A percentile compares a stretch with the other conserved stretches of the same genome.
Evolutionary conservation across 2,797 vertebrate genomes (phyloP).

Genomic region (Rallus crepitans): DNA sequence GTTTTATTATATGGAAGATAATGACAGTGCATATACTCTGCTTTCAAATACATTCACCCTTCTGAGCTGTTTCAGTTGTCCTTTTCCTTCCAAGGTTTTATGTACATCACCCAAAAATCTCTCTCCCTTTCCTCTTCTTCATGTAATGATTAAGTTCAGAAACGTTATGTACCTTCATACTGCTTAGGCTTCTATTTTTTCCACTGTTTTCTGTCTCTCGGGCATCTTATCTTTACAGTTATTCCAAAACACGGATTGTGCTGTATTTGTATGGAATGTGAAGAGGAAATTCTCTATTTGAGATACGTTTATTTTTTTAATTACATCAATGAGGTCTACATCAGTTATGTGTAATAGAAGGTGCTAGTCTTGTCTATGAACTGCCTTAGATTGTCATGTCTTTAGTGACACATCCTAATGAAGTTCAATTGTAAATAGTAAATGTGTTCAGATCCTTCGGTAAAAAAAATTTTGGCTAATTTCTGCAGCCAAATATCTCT

Average conservation of each 20-base stretch:
- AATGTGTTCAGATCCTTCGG: background rate
- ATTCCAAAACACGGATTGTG: background rate
- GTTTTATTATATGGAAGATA: background rate
- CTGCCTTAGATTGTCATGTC: background rate
- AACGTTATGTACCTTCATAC: background rate
- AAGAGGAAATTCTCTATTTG: background rate
- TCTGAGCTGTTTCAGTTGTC: slow-evolving; percentile 27
- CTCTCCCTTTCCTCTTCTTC: background rate
- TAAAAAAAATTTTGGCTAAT: background rate
- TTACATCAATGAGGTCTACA: background rate
- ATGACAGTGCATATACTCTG: background rate
- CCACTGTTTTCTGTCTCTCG: background rate
- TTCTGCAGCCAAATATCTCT: background rate
- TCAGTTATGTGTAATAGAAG: background rate
- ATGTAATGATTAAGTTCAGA: background rate
- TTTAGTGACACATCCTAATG: background rate
- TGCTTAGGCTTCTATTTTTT: background rate
- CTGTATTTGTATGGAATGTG: background rate
- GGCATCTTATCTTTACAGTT: background rate
- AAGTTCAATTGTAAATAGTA: background rate
- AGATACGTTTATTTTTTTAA: background rate
- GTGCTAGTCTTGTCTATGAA: background rate
- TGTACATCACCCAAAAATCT: background rate
- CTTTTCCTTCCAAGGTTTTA: background rate
- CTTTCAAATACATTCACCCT: background rate